phyloP scores from a whole-genome alignment of 2,113 vertebrate genomes.

The Acrocephalus arundinaceus region DNA sequence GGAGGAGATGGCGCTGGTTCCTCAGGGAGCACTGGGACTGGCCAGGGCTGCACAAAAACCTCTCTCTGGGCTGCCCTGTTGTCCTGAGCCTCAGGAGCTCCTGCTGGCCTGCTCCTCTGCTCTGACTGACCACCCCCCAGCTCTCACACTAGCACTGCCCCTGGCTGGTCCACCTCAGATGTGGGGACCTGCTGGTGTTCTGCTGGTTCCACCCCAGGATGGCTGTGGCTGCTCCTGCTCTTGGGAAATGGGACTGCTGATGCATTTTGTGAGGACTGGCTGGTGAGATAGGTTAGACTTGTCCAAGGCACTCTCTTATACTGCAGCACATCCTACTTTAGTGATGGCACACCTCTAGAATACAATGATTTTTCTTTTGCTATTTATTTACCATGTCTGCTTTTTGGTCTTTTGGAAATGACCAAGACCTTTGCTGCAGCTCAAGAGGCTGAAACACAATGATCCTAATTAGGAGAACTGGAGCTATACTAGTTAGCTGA shows the following conservation, averaged over 20 bases:
- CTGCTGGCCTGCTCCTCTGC: not conserved
- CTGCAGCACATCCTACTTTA: not conserved
- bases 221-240: not conserved
- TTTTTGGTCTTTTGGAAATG: not conserved
- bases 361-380: not conserved
- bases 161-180: not conserved
- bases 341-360: not conserved
- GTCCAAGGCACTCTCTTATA: not conserved
- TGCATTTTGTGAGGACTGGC: not conserved
- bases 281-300: not conserved
- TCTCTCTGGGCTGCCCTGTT: not conserved
- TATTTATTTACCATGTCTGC: not conserved
- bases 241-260: not conserved
- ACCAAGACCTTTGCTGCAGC: not conserved
- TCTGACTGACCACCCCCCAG: fast-evolving
- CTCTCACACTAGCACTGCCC: not conserved
- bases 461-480: not conserved
- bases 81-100: not conserved
- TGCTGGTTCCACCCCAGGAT: not conserved
- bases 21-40: not conserved
- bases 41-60: not conserved
- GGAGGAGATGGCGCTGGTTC: not conserved
- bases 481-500: not conserved
- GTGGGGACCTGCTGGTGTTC: not conserved
- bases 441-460: not conserved